These are phyloP conservation scores for Bimastos eiseni DNA, from an alignment of 2,888 invertebrate genomes.

Conservation along the genomic window DNA sequence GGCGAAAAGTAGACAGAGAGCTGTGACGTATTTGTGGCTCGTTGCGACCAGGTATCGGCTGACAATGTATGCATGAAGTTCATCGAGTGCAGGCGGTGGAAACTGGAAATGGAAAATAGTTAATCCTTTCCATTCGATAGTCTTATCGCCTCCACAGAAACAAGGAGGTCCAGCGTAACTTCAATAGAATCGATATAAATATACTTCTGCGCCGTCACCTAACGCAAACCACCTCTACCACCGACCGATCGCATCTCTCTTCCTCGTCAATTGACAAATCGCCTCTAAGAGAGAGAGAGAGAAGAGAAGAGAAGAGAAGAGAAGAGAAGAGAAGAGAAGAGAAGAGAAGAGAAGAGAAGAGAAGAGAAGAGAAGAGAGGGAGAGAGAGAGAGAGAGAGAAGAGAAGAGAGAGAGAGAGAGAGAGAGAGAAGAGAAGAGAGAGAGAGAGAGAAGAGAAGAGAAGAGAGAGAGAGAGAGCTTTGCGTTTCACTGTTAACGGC, in stretches of 20 bases:
- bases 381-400: too few species aligned
- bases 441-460: too few species aligned
- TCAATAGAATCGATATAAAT: slow-evolving; percentile 13
- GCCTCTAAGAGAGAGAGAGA: too few species aligned
- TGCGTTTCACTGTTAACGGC: background rate
- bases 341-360: too few species aligned
- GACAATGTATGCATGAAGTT: background rate
- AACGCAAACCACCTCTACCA: background rate
- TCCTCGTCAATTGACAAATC: background rate
- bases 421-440: too few species aligned
- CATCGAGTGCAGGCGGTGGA: background rate
- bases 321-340: too few species aligned
- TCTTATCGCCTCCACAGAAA: background rate
- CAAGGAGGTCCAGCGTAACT: background rate
- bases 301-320: too few species aligned
- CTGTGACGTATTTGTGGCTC: background rate
- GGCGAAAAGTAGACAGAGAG: background rate
- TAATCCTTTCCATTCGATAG: background rate
- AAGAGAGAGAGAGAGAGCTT: too few species aligned
- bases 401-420: too few species aligned
- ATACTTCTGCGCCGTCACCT: background rate
- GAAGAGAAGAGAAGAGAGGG: too few species aligned
- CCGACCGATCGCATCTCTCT: background rate
- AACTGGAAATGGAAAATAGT: background rate
- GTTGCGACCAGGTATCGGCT: background rate